Base-by-base conservation (phyloP, 2,113 vertebrate genomes). In the Pituophis catenifer region DNA sequence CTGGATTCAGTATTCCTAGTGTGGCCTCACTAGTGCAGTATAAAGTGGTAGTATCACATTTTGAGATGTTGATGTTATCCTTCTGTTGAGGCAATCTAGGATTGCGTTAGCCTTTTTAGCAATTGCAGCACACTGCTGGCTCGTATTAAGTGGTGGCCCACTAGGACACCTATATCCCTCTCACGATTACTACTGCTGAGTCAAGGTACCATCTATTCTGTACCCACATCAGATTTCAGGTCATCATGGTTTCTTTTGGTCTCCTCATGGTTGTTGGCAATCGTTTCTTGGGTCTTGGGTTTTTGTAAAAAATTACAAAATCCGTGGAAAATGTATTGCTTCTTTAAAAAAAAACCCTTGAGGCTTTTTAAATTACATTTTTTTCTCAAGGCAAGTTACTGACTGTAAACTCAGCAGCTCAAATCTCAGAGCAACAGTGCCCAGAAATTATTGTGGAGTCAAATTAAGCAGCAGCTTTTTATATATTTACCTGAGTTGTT, bases 321-420 rank as follows among this genome's bases (percentile, higher is more conserved):
- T 12, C 89, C 93, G 93, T 96, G 33, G 94, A 93, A 96, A 38
- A 44, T 33, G 38, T 13, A n/a, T 94, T 91, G 48, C 93, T 92
- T 96, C 57, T 62, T 24, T 24, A 10, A 26, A 26, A 62, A 62
- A 26, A 12, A 93, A 94, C 15, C 87, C 92, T 90, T 92, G 94
- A 91, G 59, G 50, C 94, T 90, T 65, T n/a, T 96, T 96, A 93
- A 96, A 95, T 97, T 96, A 92, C 75, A 94, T 95, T 95, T 75
- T 89, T 89, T 12, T 93, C 92, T 96, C 90, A 94, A 92, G 95
- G 90, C 92, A 92, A 92, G 93, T 55, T 93, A 48, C 95, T 95
- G 89, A 81, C 93, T 95, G 91, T 94, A 95, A 95, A 94, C 94
- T 85, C 93, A 96, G 93, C 91, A 96, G 94, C 86, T 97, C 52